A percentile compares a stretch with the other conserved stretches of the same genome.
Conservation (phyloP, 53 echinoderm and acorn worm species). For the Apostichopus leukothele region DNA sequence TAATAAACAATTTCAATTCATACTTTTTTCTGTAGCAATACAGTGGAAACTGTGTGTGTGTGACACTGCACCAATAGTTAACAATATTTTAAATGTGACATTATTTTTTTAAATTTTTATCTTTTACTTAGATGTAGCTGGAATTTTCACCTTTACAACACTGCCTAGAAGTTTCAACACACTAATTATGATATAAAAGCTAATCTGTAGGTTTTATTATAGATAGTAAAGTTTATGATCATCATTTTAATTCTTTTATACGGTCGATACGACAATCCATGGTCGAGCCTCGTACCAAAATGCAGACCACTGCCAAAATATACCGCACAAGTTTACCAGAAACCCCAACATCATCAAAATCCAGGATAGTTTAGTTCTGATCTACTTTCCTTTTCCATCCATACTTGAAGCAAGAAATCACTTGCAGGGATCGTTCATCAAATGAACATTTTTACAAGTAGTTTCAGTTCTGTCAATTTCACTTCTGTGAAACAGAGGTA, state of each 20-base stretch:
- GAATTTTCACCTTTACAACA: conserved; percentile 1
- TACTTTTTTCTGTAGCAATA: conserved; percentile 37
- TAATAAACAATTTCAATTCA: conserved; percentile 46
- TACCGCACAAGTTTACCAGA: not conserved
- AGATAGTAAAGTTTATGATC: not conserved
- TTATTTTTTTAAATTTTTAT: not conserved
- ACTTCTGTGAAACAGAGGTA: too few species aligned
- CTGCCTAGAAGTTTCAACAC: not conserved
- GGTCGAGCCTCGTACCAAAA: not conserved
- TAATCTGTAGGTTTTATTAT: not conserved
- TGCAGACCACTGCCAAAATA: not conserved
- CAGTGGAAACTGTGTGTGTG: conserved; percentile 13
- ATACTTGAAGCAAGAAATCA: too few species aligned
- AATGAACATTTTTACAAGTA: too few species aligned
- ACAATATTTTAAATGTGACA: conserved; percentile 23
- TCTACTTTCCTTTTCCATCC: too few species aligned
- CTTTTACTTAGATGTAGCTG: conserved; percentile 9
- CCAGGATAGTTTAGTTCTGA: too few species aligned
- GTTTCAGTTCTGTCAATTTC: too few species aligned
- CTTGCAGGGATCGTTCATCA: too few species aligned
- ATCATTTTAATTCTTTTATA: too few species aligned
- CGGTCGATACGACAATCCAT: not conserved
- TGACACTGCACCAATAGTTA: conserved; percentile 38
- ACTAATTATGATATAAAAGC: not conserved
- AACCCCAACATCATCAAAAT: too few species aligned